phyloP scores from a whole-genome alignment of 2,797 vertebrate species.

The Acanthurus lineatus region DNA sequence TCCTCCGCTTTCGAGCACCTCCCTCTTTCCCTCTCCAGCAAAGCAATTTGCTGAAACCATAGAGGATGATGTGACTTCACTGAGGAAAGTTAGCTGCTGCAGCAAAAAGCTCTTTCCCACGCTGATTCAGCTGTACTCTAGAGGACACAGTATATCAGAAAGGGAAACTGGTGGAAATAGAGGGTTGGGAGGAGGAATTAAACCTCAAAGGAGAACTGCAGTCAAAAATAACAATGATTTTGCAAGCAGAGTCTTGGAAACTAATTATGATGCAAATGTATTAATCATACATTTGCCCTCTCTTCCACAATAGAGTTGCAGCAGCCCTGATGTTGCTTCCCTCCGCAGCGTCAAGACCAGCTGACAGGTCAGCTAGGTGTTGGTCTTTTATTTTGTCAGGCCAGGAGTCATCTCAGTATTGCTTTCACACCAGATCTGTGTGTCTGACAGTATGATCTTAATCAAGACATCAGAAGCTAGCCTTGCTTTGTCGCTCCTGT shows the following conservation, averaged over 20 bases:
- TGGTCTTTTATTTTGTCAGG: no score
- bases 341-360: neutral
- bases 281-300: neutral
- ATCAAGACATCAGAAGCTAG: no score
- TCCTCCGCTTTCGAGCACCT: constrained; percentile 5
- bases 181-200: constrained; percentile 22
- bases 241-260: constrained; percentile 5
- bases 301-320: neutral
- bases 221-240: constrained; percentile 52
- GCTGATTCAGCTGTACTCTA: constrained; percentile 78
- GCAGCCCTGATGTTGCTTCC: neutral
- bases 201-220: constrained; percentile 44
- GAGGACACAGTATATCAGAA: constrained; percentile 70
- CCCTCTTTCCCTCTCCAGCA: constrained; percentile 24
- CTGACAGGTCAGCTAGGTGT: neutral
- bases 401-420: no score
- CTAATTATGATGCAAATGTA: constrained; percentile 30
- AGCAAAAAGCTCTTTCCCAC: constrained; percentile 73
- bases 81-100: constrained; percentile 71
- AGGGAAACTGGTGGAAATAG: constrained; percentile 29
- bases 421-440: no score
- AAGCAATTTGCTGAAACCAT: constrained; percentile 62
- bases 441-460: no score
- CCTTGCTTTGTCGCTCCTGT: neutral
- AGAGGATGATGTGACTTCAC: constrained; percentile 64